These are phyloP conservation scores for Rhizomys pruinosus DNA, from an alignment of 2,113 vertebrate genomes.

Conservation along the genomic window DNA sequence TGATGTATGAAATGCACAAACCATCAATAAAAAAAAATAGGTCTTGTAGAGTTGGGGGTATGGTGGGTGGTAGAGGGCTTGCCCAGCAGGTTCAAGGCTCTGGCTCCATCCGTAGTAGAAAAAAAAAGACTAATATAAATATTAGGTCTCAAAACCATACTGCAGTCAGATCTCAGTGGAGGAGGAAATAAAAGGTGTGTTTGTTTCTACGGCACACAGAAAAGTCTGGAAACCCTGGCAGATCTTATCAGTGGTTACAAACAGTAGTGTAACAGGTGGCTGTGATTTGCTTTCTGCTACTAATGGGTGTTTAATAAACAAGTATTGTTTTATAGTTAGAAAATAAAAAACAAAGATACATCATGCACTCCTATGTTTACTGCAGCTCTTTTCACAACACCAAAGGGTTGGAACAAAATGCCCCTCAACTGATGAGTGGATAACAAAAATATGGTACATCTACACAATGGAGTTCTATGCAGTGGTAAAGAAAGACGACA, in stretches of 20 bases:
- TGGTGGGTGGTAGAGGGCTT: not conserved
- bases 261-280: not conserved
- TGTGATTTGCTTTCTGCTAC: not conserved
- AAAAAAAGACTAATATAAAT: not conserved
- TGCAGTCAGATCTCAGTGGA: not conserved
- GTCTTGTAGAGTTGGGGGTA: not conserved
- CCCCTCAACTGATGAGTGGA: no score
- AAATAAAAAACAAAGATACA: no score
- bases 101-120: not conserved
- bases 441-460: no score
- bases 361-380: no score
- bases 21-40: not conserved
- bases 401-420: no score
- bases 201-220: not conserved
- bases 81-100: not conserved
- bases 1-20: no score
- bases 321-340: not conserved
- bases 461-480: no score
- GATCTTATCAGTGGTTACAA: not conserved
- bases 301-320: conserved; percentile 29
- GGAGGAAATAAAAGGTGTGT: not conserved
- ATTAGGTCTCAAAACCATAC: not conserved
- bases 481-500: no score
- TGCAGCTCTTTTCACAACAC: no score
- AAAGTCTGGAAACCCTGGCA: not conserved